Percentiles rank a stretch among this genome's conserved stretches.
Conservation (phyloP, 2,113 vertebrate genomes). For the Pygoscelis antarcticus region DNA sequence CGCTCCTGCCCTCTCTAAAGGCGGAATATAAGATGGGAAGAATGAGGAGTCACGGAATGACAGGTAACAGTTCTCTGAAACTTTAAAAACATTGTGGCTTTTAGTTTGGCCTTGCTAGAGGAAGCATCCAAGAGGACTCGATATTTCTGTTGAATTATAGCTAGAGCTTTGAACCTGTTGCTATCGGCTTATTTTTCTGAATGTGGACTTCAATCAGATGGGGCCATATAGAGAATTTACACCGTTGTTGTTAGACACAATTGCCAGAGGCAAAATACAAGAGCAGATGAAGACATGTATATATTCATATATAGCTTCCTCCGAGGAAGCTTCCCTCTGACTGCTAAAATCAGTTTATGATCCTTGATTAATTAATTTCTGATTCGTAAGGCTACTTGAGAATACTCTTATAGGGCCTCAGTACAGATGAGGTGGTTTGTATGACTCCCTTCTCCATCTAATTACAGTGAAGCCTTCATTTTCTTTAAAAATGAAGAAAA, state of each 20-base stretch:
- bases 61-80: constrained; percentile 71
- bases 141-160: not conserved
- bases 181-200: not conserved
- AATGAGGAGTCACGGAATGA: constrained; percentile 98
- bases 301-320: not conserved
- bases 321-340: not conserved
- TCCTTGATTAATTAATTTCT: not conserved
- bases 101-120: not conserved
- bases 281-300: not conserved
- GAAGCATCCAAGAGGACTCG: not conserved
- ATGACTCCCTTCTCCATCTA: not conserved
- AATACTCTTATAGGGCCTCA: not conserved
- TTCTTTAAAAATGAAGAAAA: not conserved
- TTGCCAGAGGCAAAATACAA: not conserved
- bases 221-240: not conserved
- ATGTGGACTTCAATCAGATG: not conserved
- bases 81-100: not conserved
- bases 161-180: not conserved
- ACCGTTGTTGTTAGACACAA: not conserved
- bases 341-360: not conserved
- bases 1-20: constrained; percentile 93
- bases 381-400: not conserved
- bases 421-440: not conserved
- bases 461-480: not conserved
- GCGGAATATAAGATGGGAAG: constrained; percentile 98